A percentile compares a stretch with the other conserved stretches of the same genome.
These are phyloP conservation scores for Ciconia stormi DNA, from an alignment of 2,113 vertebrate species.

Conservation along the genomic window DNA sequence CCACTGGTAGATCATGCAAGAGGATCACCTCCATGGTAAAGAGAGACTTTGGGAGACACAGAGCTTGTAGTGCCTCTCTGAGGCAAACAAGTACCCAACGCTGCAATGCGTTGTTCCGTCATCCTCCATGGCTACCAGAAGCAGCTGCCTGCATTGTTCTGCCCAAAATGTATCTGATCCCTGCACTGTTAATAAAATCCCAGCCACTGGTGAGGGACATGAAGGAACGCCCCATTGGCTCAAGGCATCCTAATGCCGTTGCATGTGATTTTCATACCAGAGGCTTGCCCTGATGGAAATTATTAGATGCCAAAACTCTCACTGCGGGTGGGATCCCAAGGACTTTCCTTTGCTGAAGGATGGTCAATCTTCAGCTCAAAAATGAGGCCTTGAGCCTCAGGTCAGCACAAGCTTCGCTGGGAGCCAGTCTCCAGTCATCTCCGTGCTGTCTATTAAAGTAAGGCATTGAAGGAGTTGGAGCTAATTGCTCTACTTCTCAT, in stretches of 20 bases:
- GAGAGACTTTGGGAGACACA: background rate
- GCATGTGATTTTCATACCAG: background rate
- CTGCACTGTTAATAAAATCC: background rate
- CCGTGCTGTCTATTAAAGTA: background rate
- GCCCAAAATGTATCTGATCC: background rate
- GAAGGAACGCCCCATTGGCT: background rate
- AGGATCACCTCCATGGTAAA: background rate
- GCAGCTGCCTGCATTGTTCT: background rate
- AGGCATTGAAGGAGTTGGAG: background rate
- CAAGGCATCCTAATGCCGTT: background rate
- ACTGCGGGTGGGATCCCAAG: background rate
- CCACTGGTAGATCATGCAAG: background rate
- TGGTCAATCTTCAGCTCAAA: background rate
- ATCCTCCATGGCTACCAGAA: background rate
- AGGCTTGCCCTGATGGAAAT: background rate
- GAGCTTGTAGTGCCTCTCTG: background rate
- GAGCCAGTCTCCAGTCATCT: background rate
- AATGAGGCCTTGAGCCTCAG: background rate
- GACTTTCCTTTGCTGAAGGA: background rate
- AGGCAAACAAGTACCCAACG: background rate
- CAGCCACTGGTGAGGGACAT: background rate
- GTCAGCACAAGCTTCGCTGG: background rate
- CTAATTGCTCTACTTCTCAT: background rate
- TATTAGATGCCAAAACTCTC: background rate
- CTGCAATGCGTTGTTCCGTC: background rate